Conservation (phyloP, 2,888 invertebrate genomes). For the Leptogaster cylindrica region DNA sequence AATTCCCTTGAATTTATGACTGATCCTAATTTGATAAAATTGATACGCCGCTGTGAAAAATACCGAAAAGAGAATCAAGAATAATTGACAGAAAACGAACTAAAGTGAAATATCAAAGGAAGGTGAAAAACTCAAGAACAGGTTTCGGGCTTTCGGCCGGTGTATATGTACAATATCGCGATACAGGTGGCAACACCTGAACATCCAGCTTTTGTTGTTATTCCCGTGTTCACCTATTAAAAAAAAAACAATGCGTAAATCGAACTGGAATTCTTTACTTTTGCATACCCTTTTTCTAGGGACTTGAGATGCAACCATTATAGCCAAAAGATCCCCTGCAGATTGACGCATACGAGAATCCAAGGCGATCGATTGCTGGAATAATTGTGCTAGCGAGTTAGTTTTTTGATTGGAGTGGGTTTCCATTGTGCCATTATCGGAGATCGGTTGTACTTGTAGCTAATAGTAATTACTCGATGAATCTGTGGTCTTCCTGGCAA, state of each 20-base stretch:
- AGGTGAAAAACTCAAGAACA: conserved; percentile 4
- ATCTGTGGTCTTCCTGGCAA: no score
- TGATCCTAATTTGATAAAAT: no score
- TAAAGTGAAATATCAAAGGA: conserved; percentile 24
- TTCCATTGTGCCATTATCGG: no score
- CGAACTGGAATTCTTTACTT: conserved; percentile 15
- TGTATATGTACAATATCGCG: not conserved
- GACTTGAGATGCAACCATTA: not conserved
- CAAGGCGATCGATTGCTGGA: conserved; percentile 2
- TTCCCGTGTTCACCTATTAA: conserved; percentile 17
- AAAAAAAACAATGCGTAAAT: conserved; percentile 2
- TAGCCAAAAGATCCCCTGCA: not conserved
- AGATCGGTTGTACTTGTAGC: no score
- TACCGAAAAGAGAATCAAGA: not conserved
- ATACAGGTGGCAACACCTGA: conserved; percentile 7
- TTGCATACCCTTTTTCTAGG: conserved; percentile 16
- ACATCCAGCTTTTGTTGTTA: not conserved
- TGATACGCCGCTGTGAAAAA: not conserved
- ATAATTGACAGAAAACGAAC: not conserved
- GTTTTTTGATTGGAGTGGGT: not conserved
- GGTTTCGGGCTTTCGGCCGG: conserved; percentile 1
- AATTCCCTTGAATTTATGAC: no score
- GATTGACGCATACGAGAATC: not conserved
- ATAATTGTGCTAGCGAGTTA: conserved; percentile 2
- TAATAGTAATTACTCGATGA: no score